Conservation (phyloP, 2,797 vertebrate species). For the Lophura swinhoii region DNA sequence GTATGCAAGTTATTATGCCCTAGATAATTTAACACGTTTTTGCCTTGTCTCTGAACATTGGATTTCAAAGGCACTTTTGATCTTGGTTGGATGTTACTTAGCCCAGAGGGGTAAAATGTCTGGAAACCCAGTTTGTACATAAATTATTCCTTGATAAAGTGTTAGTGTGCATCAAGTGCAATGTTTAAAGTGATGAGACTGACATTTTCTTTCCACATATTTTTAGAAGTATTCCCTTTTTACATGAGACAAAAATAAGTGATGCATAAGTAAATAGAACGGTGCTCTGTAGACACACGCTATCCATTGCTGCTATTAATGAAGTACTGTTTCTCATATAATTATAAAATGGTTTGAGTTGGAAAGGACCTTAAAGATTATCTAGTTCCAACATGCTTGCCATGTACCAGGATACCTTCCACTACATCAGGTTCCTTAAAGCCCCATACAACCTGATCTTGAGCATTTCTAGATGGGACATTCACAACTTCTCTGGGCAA, state of each 20-base stretch:
- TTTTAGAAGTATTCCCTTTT: not conserved
- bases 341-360: not conserved
- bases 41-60: not conserved
- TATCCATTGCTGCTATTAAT: not conserved
- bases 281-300: not conserved
- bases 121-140: not conserved
- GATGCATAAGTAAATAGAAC: not conserved
- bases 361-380: not conserved
- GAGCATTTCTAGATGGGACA: not conserved
- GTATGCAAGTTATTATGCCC: not conserved
- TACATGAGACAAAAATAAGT: not conserved
- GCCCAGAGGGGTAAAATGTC: not conserved
- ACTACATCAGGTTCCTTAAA: not conserved
- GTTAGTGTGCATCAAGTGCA: not conserved
- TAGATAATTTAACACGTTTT: not conserved
- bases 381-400: not conserved
- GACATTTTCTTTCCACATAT: not conserved
- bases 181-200: not conserved
- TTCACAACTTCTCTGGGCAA: not conserved
- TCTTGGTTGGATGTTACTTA: not conserved
- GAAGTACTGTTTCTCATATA: not conserved
- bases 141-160: not conserved
- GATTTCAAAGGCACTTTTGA: conserved; percentile 28
- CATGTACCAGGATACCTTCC: not conserved
- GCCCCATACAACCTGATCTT: not conserved